A percentile compares a stretch with the other conserved stretches of the same genome.
phyloP scores from a whole-genome alignment of 2,888 invertebrate species.

The Azorinus chamasolen region DNA sequence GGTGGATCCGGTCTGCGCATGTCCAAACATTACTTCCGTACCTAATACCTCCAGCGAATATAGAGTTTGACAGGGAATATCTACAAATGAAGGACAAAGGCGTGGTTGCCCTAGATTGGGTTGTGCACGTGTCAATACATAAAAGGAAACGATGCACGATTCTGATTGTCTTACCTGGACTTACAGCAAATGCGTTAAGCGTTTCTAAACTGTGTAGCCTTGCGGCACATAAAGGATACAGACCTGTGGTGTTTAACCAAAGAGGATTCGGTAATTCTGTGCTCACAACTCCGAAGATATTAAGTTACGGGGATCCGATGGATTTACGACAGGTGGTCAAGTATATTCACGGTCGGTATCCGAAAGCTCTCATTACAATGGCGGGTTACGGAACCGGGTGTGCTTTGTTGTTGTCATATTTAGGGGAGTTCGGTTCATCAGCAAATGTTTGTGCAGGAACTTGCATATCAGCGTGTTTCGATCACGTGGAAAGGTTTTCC shows the following conservation, averaged over 20 bases:
- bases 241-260: conserved; percentile 80
- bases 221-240: conserved; percentile 74
- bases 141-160: conserved; percentile 70
- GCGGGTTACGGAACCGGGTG: conserved; percentile 79
- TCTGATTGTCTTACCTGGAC: conserved; percentile 77
- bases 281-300: conserved; percentile 79
- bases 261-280: conserved; percentile 78
- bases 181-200: conserved; percentile 71
- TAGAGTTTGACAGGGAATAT: conserved; percentile 76
- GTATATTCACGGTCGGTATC: conserved; percentile 73
- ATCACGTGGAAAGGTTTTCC: conserved; percentile 59
- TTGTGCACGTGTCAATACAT: conserved; percentile 65
- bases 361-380: conserved; percentile 73
- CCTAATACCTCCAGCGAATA: conserved; percentile 55
- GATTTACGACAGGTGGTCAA: conserved; percentile 81
- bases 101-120: conserved; percentile 82
- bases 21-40: conserved; percentile 77
- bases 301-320: conserved; percentile 79
- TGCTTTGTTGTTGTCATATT: conserved; percentile 79
- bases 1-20: conserved; percentile 76
- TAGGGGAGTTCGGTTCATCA: conserved; percentile 83
- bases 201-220: conserved; percentile 67
- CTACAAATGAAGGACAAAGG: conserved; percentile 81
- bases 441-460: conserved; percentile 76
- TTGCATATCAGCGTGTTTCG: conserved; percentile 78